Base-by-base conservation (phyloP, 1,140 invertebrate genomes). In the Drosophila lacteicornis region DNA sequence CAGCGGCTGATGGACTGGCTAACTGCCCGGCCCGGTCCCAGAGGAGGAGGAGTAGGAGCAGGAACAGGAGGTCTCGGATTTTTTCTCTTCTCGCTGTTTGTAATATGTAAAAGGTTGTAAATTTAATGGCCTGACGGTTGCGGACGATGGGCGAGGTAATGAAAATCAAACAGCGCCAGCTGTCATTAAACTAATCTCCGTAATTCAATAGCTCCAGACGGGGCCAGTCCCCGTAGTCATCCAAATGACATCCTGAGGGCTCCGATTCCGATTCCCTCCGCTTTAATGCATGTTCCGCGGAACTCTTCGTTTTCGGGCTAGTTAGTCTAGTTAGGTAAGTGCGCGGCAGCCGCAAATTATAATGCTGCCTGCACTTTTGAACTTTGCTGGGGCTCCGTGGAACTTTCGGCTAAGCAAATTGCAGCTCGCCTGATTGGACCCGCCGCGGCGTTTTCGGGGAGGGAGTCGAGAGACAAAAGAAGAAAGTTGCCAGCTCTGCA, bases 171-270 rank as follows among this genome's bases (percentile, higher is more conserved):
- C 84, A 90, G 84, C 84, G 80, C 84, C 84, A 87, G 88, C 84
- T 87, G 84, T 88, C 84, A 90, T 87, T 87, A 87, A 90, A 87
- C 84, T 87, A 87, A 87, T 87, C 84, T 90, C 74, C 82, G 84
- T 87, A 87, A 87, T 87, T 87, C 84, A 87, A 87, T 87, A 87
- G 84, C 84, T 51, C n/a, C 63, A 75, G 82, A 73, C 66, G 78
- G 55, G 57, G 67, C 69, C 49, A 50, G 57, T 47, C 47, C 17
- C 22, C 56, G 19, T 38, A 62, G 36, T 59, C 53, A 65, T 58
- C 67, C 77, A 62, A 62, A 57, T 62, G 68, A 22, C 51, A 49
- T 49, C 50, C 51, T 11, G 22, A 62, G 62, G 61, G 45, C 19
- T 27, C 3, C 15, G 47, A 17, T 73, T 46, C 59, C 55, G 47